A percentile compares a stretch with the other conserved stretches of the same genome.
Conservation (phyloP, 1,140 invertebrate genomes). For the Calycopis cecrops region DNA sequence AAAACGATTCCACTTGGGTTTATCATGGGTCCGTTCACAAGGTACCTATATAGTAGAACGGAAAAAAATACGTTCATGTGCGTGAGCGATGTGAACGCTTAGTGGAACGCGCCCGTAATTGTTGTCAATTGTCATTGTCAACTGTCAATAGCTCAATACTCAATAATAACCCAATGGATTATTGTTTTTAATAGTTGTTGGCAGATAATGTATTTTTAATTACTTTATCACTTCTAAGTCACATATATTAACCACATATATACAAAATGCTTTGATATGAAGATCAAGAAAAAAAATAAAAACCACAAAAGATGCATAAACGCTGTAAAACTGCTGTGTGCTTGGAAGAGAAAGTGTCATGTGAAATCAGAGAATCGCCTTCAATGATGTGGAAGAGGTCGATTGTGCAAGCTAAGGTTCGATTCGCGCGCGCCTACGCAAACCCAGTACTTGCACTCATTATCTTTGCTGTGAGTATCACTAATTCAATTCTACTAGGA, state of each 20-base stretch:
- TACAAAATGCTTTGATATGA: slow-evolving; percentile 41
- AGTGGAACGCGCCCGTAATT: too few relatives aligned
- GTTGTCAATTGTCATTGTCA: slow-evolving; percentile 15
- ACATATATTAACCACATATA: slow-evolving; percentile 6
- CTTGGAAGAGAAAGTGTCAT: slow-evolving; percentile 68
- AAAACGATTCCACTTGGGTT: too few relatives aligned
- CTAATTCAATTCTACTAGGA: slow-evolving; percentile 17
- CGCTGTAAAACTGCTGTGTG: slow-evolving; percentile 32
- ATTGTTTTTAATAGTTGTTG: slow-evolving; percentile 14
- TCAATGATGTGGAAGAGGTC: slow-evolving; percentile 73
- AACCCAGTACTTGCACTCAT: slow-evolving; percentile 36
- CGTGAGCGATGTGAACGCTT: too few relatives aligned
- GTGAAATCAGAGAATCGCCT: slow-evolving; percentile 66
- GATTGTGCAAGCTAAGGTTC: slow-evolving; percentile 62
- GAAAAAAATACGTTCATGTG: too few relatives aligned
- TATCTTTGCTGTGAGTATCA: slow-evolving; percentile 58
- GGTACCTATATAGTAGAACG: too few relatives aligned
- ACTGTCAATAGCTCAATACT: slow-evolving; percentile 6
- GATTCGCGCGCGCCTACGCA: slow-evolving; percentile 32
- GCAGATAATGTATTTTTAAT: slow-evolving; percentile 19
- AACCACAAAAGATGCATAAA: slow-evolving; percentile 37
- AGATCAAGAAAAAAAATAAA: slow-evolving; percentile 21
- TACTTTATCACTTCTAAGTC: slow-evolving; percentile 14
- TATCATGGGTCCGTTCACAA: too few relatives aligned
- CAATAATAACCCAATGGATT: not conserved